phyloP scores from a whole-genome alignment of 2,888 invertebrate genomes.

The Carpatolechia fugitivella region DNA sequence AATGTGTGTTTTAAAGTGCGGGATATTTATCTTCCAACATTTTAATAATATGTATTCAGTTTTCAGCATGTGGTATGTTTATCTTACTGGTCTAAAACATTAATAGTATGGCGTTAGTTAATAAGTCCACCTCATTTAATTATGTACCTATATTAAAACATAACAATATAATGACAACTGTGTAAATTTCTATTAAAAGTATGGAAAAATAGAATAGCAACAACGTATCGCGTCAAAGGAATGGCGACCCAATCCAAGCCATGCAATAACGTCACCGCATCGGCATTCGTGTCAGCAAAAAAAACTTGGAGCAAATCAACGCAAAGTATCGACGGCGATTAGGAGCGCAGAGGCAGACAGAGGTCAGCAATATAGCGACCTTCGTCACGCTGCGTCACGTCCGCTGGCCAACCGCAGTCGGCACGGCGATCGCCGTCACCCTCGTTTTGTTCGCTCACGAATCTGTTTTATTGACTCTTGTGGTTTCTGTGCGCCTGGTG shows the following conservation, averaged over 20 bases:
- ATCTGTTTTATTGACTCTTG: slow-evolving; percentile 74
- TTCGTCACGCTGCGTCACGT: slow-evolving; percentile 75
- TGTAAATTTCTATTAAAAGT: too few species aligned
- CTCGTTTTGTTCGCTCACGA: slow-evolving; percentile 53
- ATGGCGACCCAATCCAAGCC: too few species aligned
- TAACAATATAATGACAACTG: too few species aligned
- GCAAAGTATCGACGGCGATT: slow-evolving; percentile 57
- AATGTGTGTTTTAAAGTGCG: not conserved
- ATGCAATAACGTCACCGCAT: not conserved
- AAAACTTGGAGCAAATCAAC: slow-evolving; percentile 46
- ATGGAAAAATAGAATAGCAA: too few species aligned
- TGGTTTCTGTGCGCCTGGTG: slow-evolving; percentile 68
- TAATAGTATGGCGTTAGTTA: too few species aligned
- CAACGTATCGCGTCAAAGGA: too few species aligned
- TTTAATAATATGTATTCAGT: not conserved
- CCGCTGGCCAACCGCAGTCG: slow-evolving; percentile 41
- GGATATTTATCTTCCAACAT: not conserved
- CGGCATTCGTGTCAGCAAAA: slow-evolving; percentile 22
- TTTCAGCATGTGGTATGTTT: not conserved
- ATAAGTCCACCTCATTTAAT: too few species aligned
- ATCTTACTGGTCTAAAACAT: too few species aligned
- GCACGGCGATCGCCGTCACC: slow-evolving; percentile 35
- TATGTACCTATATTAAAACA: too few species aligned
- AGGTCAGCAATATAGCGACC: slow-evolving; percentile 79
- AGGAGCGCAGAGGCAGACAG: slow-evolving; percentile 68